Evolutionary conservation across 2,888 invertebrate species (phyloP), one percentile per base, ranked within the genome.

Genomic region (Erynnis tages): DNA sequence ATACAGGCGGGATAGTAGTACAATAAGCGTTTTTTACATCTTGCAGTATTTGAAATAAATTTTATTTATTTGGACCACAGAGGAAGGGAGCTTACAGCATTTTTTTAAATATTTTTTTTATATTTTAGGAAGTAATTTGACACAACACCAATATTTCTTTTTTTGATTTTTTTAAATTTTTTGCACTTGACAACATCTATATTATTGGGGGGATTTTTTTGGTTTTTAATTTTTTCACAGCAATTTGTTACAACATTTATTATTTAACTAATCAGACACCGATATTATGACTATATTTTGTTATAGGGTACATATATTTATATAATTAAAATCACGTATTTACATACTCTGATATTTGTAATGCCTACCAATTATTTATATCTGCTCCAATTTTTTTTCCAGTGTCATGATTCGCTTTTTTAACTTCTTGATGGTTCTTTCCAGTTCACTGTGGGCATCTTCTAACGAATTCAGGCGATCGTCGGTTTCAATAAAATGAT

Each of bases 51-150:
- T 47, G 37, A 63, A 67, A 65, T 67, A 61, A 59, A 63, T 67
- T 70, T 73, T n/a, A n/a, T 61, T 63, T 61, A 63, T 56, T 76
- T 78, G 79, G 77, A 77, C 74, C 76, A 69, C 69, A 69, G 59
- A 65, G 62, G 64, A 65, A 60, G 61, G 56, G 61, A 34, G 23
- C 60, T 54, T 67, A 63, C 57, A 67, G 61, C 60, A 63, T 29
- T 10, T 8, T 23, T 10, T 34, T 11, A 16, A 16, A 17, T 23
- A 32, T 17, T 44, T 44, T 32, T 44, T 44, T 1, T 58, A 58
- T 30, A 14, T 47, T 53, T 35, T 54, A 55, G 53, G 57, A 40
- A 11, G 44, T 57, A 46, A 48, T 16, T 37, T 19, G 7, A 21
- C 5, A 38, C 21, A 38, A 56, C 32, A 53, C 29, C 44, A 43